Evolutionary conservation across 30 jellyfish, hydroid and myxozoan species (phyloP), one percentile per base, ranked within the genome.

Genomic region (Hydractinia echinata): DNA sequence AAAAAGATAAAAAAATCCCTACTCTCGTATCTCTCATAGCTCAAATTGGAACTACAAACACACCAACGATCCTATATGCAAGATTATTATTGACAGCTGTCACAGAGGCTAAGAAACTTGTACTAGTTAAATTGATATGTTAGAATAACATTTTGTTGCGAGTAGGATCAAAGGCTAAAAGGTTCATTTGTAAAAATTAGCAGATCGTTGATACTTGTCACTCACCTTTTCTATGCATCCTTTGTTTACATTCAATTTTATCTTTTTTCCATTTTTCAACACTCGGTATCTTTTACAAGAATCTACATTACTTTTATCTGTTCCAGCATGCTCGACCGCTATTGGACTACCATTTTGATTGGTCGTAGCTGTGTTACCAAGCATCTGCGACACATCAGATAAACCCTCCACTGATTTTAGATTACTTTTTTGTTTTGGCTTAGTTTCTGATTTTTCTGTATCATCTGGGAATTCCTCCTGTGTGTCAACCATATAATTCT

Each of bases 401-500:
- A 30, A 30, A 30, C 44, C 44, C 19, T 64, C 74, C 8, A 51
- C 39, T 64, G 19, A 51, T 13, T 64, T 64, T 13, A 51, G 10
- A 13, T 13, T 64, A 6, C 16, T 64, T 9, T 13, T 13, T 6
- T 64, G 51, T 13, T 7, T n/a, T n/a, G 74, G 74, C 19, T 64
- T 64, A n/a, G 9, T 64, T 13, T 64, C 74, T 6, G 74, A 0
- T 13, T 64, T 64, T 64, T 64, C 51, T 7, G 74, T 44, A n/a
- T 64, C 74, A 64, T 64, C 74, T 64, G 74, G 74, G 10, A 64
- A 51, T 64, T 64, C 74, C 74, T 64, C 74, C 39, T 64, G 74
- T 6, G 74, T 64, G 39, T 64, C 74, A 0, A 51, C 39, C 39
- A 64, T n/a, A 7, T n/a, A 51, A 64, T 64, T 51, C 39, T 64